Percentiles rank a stretch among this genome's conserved stretches.
phyloP scores from a whole-genome alignment of 2,113 vertebrate species.

The Tragelaphus scriptus region DNA sequence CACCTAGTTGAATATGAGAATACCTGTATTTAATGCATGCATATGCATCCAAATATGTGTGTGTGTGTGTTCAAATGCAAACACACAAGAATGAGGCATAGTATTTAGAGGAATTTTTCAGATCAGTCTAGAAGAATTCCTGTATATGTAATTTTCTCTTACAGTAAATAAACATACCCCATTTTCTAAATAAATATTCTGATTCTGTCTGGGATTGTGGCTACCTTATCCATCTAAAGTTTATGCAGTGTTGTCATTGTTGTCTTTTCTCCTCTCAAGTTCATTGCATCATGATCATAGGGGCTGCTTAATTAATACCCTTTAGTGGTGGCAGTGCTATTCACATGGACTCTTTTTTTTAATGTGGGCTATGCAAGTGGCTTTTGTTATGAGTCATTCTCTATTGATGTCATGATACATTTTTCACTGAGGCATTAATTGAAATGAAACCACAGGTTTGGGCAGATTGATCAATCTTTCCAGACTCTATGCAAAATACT shows the following conservation, averaged over 20 bases:
- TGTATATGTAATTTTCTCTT: constrained; percentile 12
- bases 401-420: constrained; percentile 49
- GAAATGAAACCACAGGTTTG: constrained; percentile 65
- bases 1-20: neutral
- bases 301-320: constrained; percentile 53
- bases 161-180: neutral
- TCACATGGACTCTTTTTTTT: neutral
- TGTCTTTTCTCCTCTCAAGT: constrained; percentile 26
- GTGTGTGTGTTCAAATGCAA: neutral
- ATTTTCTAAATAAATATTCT: constrained; percentile 33
- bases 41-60: neutral
- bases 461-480: constrained; percentile 69
- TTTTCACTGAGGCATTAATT: constrained; percentile 60
- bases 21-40: neutral
- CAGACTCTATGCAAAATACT: constrained; percentile 66
- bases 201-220: neutral
- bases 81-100: neutral
- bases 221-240: constrained; percentile 2
- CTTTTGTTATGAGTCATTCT: constrained; percentile 66
- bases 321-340: constrained; percentile 19
- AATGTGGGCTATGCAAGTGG: constrained; percentile 30
- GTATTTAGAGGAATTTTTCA: neutral
- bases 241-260: constrained; percentile 13
- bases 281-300: constrained; percentile 52
- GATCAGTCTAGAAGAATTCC: neutral